Base-by-base conservation (phyloP, 2,797 vertebrate species). In the Coreius guichenoti region DNA sequence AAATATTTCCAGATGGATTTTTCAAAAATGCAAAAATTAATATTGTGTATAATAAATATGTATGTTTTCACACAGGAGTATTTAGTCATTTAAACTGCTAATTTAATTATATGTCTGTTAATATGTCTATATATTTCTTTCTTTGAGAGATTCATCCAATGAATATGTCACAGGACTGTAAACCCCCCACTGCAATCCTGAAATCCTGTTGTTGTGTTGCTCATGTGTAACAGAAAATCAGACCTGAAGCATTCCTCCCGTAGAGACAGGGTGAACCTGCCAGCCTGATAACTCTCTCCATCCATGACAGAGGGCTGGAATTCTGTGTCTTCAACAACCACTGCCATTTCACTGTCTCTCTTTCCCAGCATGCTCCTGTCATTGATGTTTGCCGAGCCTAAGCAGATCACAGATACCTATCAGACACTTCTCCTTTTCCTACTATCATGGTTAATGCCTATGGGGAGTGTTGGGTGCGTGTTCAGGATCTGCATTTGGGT, bases 281-380 rank as follows among this genome's bases (percentile, higher is more conserved):
- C 85, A 72, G 90, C 90, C 85, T 90, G 82, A 85, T 87, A 89
- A 29, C 21, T 82, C 72, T 86, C 87, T 75, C 89, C 89, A 75
- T 91, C 86, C 90, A 90, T 92, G 31, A 90, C 69, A 11, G 85
- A 89, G 61, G 70, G 49, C 36, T 90, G 89, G 36, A 90, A 65
- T 77, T 90, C 87, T 4, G 81, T 87, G 83, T 90, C 91, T 86
- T 90, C 85, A 61, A 88, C 87, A 61, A 90, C 76, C 65, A 90
- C 72, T 16, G 88, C 87, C 82, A 90, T 88, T 67, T 89, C 89
- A 63, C 90, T 90, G 86, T 92, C 91, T 17, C 89, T 87, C 80
- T 89, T 89, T 14, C 89, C 90, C 88, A 92, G 88, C 89, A 92
- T 89, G 88, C 88, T 90, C 76, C 91, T 87, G 87, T 90, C 89